phyloP scores from a whole-genome alignment of 2,113 vertebrate species.

The Alces alces region DNA sequence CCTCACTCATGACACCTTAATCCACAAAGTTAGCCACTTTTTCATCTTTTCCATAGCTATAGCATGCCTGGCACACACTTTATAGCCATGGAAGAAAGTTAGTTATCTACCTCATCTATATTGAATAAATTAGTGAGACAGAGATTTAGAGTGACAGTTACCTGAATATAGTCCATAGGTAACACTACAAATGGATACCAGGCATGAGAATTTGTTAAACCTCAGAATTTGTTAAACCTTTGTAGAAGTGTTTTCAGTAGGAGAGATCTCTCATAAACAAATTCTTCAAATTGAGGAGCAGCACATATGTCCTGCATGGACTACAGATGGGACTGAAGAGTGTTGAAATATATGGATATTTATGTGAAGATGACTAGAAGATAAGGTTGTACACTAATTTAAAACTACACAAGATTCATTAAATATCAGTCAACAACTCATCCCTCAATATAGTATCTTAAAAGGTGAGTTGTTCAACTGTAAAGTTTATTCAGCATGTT shows the following conservation, averaged over 20 bases:
- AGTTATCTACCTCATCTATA: neutral
- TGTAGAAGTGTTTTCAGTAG: neutral
- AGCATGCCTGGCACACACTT: too few relatives aligned
- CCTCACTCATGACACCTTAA: neutral
- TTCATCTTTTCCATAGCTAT: neutral
- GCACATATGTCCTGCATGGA: rapidly evolving
- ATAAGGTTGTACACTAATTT: neutral
- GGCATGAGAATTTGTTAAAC: neutral
- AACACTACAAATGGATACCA: neutral
- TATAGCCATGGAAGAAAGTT: neutral
- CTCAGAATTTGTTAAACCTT: neutral
- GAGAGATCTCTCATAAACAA: neutral
- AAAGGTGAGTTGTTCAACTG: neutral
- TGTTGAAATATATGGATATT: neutral
- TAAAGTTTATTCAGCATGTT: neutral
- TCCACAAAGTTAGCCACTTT: neutral
- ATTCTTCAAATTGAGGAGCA: neutral
- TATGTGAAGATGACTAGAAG: neutral
- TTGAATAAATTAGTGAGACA: neutral
- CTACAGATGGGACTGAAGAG: neutral
- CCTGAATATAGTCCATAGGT: neutral
- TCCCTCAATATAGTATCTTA: neutral
- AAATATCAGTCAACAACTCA: neutral
- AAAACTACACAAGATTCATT: neutral
- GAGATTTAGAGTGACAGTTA: neutral